Percentiles rank a stretch among this genome's conserved stretches.
phyloP scores from a whole-genome alignment of 1,140 invertebrate genomes.

The Papilio glaucus region DNA sequence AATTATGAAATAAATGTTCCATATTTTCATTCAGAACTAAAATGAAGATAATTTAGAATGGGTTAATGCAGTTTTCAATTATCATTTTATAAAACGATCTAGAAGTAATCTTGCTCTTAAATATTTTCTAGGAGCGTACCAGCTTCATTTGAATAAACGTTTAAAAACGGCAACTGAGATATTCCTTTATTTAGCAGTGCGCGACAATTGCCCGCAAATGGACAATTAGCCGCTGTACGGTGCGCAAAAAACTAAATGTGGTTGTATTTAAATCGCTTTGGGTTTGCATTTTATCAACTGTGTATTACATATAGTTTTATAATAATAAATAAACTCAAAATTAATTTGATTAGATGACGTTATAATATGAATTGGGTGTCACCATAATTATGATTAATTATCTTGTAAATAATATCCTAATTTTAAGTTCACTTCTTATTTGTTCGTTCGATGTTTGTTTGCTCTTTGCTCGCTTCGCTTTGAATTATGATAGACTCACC shows the following conservation, averaged over 20 bases:
- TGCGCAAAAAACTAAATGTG: conserved; percentile 3
- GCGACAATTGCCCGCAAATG: conserved; percentile 15
- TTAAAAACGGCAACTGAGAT: conserved; percentile 4
- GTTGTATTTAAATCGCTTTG: neutral
- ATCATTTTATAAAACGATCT: neutral
- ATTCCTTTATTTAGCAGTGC: neutral
- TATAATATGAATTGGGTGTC: too few species aligned
- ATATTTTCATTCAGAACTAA: too few species aligned
- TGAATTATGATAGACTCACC: too few species aligned
- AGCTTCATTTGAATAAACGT: conserved; percentile 17
- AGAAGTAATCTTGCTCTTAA: neutral
- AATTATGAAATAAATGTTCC: too few species aligned
- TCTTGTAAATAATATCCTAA: too few species aligned
- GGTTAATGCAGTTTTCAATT: neutral
- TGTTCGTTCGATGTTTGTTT: too few species aligned
- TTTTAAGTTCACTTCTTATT: too few species aligned
- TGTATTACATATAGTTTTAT: neutral
- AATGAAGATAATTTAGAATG: too few species aligned
- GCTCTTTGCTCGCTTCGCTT: too few species aligned
- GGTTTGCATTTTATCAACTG: neutral
- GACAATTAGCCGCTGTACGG: conserved; percentile 9
- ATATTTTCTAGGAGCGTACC: neutral
- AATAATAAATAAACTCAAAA: too few species aligned
- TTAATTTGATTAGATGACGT: too few species aligned
- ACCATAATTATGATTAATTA: too few species aligned